Percentiles rank a stretch among this genome's conserved stretches.
phyloP scores from a whole-genome alignment of 2,888 invertebrate species.

The Phanerotoma sp. region DNA sequence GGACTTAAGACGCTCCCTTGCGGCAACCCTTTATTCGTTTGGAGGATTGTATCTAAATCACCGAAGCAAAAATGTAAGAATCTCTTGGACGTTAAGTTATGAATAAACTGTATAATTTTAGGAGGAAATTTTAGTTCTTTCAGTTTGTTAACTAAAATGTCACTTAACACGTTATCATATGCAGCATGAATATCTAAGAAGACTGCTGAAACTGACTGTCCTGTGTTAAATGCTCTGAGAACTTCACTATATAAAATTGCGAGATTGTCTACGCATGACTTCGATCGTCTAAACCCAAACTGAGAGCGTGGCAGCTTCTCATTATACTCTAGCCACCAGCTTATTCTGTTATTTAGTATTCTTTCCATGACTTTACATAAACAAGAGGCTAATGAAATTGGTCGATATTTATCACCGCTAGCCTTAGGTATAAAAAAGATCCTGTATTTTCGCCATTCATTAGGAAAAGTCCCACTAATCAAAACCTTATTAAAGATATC shows the following conservation, averaged over 20 bases:
- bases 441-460: too few species aligned
- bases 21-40: not conserved
- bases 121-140: not conserved
- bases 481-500: conserved; percentile 2
- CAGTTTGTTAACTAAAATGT: not conserved
- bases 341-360: too few species aligned
- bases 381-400: too few species aligned
- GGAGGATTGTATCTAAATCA: not conserved
- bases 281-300: conserved; percentile 10
- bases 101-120: not conserved
- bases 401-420: too few species aligned
- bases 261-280: conserved; percentile 12
- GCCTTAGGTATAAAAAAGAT: too few species aligned
- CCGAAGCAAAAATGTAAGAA: not conserved
- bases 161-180: conserved; percentile 7
- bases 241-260: not conserved
- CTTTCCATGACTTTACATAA: too few species aligned
- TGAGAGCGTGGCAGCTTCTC: conserved; percentile 4
- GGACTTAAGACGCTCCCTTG: not conserved
- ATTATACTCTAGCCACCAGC: not conserved
- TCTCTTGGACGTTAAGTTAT: not conserved
- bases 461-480: not conserved
- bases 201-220: not conserved
- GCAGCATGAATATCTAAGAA: conserved; percentile 15
- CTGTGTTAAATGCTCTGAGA: conserved; percentile 1